Conservation (phyloP, 2,113 vertebrate species). For the Diadophis punctatus region DNA sequence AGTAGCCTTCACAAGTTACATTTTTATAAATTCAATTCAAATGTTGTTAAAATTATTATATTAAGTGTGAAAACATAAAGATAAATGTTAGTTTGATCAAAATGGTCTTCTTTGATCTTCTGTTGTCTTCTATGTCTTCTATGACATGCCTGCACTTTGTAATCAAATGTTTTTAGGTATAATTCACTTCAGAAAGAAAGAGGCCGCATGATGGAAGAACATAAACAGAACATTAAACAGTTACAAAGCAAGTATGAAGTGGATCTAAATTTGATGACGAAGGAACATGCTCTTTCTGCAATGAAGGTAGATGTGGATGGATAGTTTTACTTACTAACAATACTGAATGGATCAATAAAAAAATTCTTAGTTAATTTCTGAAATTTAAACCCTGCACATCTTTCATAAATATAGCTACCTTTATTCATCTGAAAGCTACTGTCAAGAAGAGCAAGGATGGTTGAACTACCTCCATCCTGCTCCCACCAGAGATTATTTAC, state of each 20-base stretch:
- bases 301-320: constrained; percentile 73
- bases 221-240: constrained; percentile 71
- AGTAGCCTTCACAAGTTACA: not conserved
- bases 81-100: not conserved
- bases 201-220: constrained; percentile 67
- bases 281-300: constrained; percentile 79
- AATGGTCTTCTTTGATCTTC: not conserved
- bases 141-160: constrained; percentile 26
- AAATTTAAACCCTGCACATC: not conserved
- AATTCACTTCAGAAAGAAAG: constrained; percentile 77
- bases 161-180: constrained; percentile 63
- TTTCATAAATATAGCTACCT: not conserved
- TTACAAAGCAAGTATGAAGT: constrained; percentile 76
- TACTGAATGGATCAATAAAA: not conserved
- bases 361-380: not conserved
- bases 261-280: constrained; percentile 76
- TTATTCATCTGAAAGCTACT: not conserved
- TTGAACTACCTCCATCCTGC: not conserved
- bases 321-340: not conserved
- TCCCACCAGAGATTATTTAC: not conserved
- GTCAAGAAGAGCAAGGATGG: not conserved
- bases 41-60: not conserved
- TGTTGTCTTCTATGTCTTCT: not conserved
- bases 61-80: not conserved
- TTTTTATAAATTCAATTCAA: not conserved